phyloP scores from a whole-genome alignment of 2,888 invertebrate species.

The Nematopogon swammerdamellus region DNA sequence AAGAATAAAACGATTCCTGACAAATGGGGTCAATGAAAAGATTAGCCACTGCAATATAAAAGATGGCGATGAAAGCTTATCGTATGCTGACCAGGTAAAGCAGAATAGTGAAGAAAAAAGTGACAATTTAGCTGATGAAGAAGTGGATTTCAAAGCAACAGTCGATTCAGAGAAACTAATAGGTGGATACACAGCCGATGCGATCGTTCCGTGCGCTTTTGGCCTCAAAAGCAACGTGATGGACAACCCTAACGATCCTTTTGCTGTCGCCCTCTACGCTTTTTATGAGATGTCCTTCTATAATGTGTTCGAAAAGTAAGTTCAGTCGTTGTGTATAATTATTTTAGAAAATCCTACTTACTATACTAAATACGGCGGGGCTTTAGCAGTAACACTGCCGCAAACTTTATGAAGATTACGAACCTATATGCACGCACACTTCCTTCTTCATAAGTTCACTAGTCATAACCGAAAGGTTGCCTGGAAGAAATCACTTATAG shows the following conservation, averaged over 20 bases:
- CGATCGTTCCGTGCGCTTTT: slow-evolving; percentile 47
- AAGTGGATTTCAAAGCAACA: slow-evolving; percentile 13
- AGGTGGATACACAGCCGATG: slow-evolving; percentile 47
- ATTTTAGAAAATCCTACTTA: background rate
- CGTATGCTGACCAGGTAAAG: no score
- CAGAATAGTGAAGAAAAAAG: no score
- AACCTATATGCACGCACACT: no score
- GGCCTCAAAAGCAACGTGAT: slow-evolving; percentile 42
- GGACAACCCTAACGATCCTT: slow-evolving; percentile 39
- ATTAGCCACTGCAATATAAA: no score
- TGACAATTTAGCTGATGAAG: slow-evolving; percentile 5
- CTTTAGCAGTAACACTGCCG: no score
- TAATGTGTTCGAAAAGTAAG: slow-evolving; percentile 47
- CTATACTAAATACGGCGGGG: background rate
- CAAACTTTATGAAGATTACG: no score
- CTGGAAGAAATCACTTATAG: no score
- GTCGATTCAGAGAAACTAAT: slow-evolving; percentile 36
- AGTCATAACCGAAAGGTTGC: no score
- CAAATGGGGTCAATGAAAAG: no score
- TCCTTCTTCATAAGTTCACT: no score
- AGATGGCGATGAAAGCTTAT: no score
- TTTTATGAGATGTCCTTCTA: slow-evolving; percentile 40
- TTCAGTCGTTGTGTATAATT: slow-evolving; percentile 11
- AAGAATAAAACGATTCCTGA: slow-evolving; percentile 21
- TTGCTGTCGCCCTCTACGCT: slow-evolving; percentile 41